Conservation (phyloP, 2,113 vertebrate species). For the Labeo rohita region DNA sequence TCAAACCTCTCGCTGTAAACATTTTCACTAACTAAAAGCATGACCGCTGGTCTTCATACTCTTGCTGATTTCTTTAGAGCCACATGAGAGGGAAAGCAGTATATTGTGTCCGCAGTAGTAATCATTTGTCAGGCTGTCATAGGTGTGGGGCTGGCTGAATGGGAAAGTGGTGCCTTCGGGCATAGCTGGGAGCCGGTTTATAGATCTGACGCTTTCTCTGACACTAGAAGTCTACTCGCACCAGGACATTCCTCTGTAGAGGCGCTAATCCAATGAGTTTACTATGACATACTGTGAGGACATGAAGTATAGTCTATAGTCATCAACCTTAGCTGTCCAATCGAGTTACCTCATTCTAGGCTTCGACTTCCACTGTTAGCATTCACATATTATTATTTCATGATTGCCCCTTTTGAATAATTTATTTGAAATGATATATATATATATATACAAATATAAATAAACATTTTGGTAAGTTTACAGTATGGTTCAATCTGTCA, state of each 20-base stretch:
- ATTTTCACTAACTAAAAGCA: background rate
- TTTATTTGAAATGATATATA: background rate
- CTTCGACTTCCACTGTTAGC: background rate
- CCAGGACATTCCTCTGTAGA: conserved; percentile 32
- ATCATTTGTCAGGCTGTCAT: conserved; percentile 47
- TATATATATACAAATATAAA: too few species aligned
- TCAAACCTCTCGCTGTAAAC: background rate
- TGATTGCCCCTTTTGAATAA: background rate
- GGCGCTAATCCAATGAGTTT: conserved; percentile 39
- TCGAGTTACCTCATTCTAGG: background rate
- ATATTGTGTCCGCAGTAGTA: conserved; percentile 30
- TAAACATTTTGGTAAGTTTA: too few species aligned
- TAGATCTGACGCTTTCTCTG: conserved; percentile 39
- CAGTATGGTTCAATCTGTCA: background rate
- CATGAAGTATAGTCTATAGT: background rate
- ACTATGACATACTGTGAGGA: background rate
- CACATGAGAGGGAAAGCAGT: conserved; percentile 13
- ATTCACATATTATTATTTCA: background rate
- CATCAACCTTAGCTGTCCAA: conserved; percentile 11
- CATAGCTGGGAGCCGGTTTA: conserved; percentile 44
- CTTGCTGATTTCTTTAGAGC: background rate
- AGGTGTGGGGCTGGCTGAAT: conserved; percentile 26
- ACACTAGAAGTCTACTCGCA: conserved; percentile 21
- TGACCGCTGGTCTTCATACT: background rate
- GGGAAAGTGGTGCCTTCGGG: conserved; percentile 46